Evolutionary conservation across 2,888 invertebrate genomes (phyloP).

Genomic region (Heliconius erato): DNA sequence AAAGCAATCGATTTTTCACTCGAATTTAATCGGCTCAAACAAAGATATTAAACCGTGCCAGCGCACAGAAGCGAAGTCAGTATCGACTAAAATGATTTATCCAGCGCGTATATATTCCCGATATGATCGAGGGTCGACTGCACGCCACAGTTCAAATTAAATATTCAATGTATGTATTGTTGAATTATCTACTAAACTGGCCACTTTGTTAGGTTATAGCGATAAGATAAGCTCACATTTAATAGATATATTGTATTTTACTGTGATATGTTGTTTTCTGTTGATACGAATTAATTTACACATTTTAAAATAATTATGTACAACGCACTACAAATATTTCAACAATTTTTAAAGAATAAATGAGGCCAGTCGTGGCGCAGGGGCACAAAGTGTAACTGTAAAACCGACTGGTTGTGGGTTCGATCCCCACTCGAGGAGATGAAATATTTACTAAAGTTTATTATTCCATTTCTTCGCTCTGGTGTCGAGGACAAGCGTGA

Average conservation of each 20-base stretch:
- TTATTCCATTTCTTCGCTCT: too few relatives aligned
- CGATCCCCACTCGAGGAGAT: too few relatives aligned
- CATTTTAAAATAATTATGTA: not conserved
- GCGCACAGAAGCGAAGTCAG: conserved; percentile 15
- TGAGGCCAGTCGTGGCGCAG: too few relatives aligned
- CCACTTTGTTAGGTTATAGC: conserved; percentile 32
- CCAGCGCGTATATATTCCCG: conserved; percentile 28
- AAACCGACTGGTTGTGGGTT: too few relatives aligned
- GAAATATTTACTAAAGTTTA: too few relatives aligned
- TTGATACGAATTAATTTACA: too few relatives aligned
- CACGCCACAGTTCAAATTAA: conserved; percentile 35
- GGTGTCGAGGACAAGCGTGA: too few relatives aligned
- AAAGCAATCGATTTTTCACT: conserved; percentile 26
- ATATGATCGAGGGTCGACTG: conserved; percentile 35
- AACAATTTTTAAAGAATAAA: too few relatives aligned
- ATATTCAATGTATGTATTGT: conserved; percentile 39
- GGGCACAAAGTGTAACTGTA: too few relatives aligned
- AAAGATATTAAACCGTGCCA: conserved; percentile 30
- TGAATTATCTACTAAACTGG: conserved; percentile 45
- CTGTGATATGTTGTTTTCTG: not conserved
- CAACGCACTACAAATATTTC: too few relatives aligned
- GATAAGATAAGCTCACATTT: conserved; percentile 12
- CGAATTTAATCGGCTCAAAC: conserved; percentile 27
- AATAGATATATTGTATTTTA: not conserved
- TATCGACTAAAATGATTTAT: conserved; percentile 35